Evolutionary conservation across 2,797 vertebrate genomes (phyloP).

Genomic region (Limosa lapponica): DNA sequence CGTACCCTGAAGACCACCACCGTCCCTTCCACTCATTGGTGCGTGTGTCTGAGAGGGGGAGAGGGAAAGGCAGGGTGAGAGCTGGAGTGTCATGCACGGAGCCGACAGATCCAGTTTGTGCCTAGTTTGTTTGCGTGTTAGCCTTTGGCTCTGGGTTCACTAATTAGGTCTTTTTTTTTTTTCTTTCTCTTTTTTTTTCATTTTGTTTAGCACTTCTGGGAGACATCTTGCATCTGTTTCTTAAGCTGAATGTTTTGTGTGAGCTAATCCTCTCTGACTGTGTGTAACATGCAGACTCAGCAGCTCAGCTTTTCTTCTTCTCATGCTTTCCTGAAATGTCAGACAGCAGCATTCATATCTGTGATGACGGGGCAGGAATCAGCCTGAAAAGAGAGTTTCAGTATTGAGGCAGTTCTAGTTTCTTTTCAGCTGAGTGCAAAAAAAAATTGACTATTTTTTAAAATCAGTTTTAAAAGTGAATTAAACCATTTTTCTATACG

Average conservation of each 20-base stretch:
- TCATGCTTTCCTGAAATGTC: neutral
- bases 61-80: neutral
- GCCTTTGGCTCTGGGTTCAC: neutral
- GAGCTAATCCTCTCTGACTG: neutral
- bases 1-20: neutral
- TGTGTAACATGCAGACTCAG: neutral
- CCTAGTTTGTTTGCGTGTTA: neutral
- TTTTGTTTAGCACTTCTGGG: neutral
- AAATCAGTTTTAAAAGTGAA: neutral
- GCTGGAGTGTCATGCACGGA: accelerated
- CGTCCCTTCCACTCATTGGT: accelerated
- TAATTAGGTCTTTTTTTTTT: neutral
- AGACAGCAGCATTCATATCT: neutral
- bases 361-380: neutral
- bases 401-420: neutral
- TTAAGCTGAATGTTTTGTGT: neutral
- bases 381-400: neutral
- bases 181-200: neutral
- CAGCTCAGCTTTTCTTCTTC: constrained; percentile 14
- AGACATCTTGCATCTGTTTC: neutral
- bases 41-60: neutral
- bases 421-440: neutral
- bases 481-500: neutral
- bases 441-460: neutral
- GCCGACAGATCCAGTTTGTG: neutral